Evolutionary conservation across 2,888 invertebrate species (phyloP).

Genomic region (Chymomyza amoena): DNA sequence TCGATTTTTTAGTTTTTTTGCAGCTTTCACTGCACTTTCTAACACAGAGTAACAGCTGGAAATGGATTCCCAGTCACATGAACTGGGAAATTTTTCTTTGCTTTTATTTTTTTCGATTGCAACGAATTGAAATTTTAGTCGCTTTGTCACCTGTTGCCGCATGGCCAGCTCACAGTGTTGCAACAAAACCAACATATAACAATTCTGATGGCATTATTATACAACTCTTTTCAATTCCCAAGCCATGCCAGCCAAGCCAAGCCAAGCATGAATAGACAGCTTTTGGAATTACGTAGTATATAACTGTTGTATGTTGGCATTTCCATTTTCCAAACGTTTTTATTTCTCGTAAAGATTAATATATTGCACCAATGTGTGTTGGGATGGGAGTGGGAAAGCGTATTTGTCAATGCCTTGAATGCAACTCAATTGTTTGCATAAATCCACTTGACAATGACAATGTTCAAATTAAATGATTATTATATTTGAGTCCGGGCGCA

Average conservation of each 20-base stretch:
- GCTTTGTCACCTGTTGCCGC: slow-evolving; percentile 14
- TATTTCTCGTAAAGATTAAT: not conserved
- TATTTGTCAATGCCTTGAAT: not conserved
- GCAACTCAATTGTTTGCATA: not conserved
- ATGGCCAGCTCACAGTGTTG: not conserved
- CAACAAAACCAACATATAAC: slow-evolving; percentile 20
- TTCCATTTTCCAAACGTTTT: not conserved
- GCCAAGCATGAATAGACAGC: not conserved
- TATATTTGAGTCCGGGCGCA: not conserved
- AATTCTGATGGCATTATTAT: slow-evolving; percentile 19
- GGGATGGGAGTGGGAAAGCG: not conserved
- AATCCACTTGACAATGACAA: not conserved
- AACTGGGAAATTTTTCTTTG: not conserved
- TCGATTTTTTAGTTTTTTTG: slow-evolving; percentile 5
- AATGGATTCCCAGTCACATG: not conserved
- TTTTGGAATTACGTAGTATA: not conserved
- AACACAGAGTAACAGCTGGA: slow-evolving; percentile 22
- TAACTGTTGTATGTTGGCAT: not conserved
- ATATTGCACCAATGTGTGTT: not conserved
- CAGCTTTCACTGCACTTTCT: slow-evolving; percentile 67
- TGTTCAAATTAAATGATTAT: not conserved
- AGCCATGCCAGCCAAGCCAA: slow-evolving; percentile 20
- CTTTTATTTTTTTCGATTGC: not conserved
- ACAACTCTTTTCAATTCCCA: slow-evolving; percentile 8
- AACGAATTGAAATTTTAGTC: not conserved